Conservation (phyloP, 2,797 vertebrate species). For the Amphiprion clarkii region DNA sequence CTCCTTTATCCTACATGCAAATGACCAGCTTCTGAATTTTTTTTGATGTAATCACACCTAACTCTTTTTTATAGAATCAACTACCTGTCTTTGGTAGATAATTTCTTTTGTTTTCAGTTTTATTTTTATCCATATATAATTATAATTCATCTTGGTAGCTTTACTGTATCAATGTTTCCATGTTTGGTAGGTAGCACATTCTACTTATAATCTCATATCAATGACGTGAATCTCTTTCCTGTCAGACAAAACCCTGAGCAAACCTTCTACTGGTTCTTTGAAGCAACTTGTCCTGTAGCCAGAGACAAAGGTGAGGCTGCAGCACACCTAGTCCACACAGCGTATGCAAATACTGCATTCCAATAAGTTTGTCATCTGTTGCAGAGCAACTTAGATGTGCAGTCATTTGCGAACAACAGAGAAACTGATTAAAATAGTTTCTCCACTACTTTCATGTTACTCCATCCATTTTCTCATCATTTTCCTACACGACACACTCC, state of each 20-base stretch:
- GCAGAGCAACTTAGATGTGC: background rate
- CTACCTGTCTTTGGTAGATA: background rate
- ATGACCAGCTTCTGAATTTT: background rate
- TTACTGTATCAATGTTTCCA: background rate
- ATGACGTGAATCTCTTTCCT: slow-evolving; percentile 41
- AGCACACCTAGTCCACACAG: background rate
- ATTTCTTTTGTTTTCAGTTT: too few relatives aligned
- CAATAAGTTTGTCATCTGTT: background rate
- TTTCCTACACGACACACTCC: background rate
- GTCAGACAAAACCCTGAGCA: slow-evolving; percentile 86
- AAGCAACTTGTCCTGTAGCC: slow-evolving; percentile 86
- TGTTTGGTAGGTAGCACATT: background rate
- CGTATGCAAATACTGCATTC: too few relatives aligned
- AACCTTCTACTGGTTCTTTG: slow-evolving; percentile 91
- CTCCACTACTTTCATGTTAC: slow-evolving; percentile 17
- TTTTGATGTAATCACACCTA: background rate
- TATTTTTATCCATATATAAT: background rate
- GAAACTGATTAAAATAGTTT: slow-evolving; percentile 43
- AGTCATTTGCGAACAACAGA: slow-evolving; percentile 5
- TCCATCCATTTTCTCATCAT: background rate
- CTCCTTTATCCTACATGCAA: background rate
- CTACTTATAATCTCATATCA: slow-evolving; percentile 1
- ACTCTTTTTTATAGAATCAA: background rate
- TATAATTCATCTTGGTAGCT: background rate
- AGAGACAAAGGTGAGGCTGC: slow-evolving; percentile 87